Percentiles rank a stretch among this genome's conserved stretches.
Evolutionary conservation across 2,888 invertebrate species (phyloP).

Genomic region (Nudaria mundana): DNA sequence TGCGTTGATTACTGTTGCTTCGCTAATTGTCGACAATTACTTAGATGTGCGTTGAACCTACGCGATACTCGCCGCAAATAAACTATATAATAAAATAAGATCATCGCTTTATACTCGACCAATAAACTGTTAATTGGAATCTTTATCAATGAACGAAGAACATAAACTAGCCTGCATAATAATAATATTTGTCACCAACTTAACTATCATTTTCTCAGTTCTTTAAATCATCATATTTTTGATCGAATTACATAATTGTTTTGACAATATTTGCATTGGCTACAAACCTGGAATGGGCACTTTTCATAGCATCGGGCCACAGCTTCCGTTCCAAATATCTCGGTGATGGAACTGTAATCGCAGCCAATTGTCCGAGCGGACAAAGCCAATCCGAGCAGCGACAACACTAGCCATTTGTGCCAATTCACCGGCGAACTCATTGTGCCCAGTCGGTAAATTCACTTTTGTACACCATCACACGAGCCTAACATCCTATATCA

Average conservation of each 20-base stretch:
- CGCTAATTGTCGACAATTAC: slow-evolving; percentile 76
- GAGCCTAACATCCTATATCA: slow-evolving; percentile 34
- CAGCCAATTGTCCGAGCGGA: slow-evolving; percentile 78
- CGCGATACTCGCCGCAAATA: slow-evolving; percentile 51
- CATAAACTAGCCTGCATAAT: slow-evolving; percentile 11
- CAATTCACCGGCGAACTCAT: slow-evolving; percentile 76
- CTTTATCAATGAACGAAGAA: slow-evolving; percentile 41
- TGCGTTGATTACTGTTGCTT: slow-evolving; percentile 61
- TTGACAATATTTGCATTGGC: slow-evolving; percentile 2
- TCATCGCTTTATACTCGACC: slow-evolving; percentile 36
- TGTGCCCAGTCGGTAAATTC: slow-evolving; percentile 56
- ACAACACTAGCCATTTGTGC: slow-evolving; percentile 79
- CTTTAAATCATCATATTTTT: too few relatives aligned
- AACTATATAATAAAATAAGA: slow-evolving; percentile 38
- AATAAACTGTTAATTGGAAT: slow-evolving; percentile 40
- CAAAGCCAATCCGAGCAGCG: slow-evolving; percentile 79
- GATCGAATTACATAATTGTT: too few relatives aligned
- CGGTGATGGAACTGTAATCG: slow-evolving; percentile 78
- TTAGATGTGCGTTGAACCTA: slow-evolving; percentile 76
- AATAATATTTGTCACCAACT: slow-evolving; percentile 13
- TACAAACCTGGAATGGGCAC: slow-evolving; percentile 76
- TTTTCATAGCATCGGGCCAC: slow-evolving; percentile 76
- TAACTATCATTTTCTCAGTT: slow-evolving; percentile 5
- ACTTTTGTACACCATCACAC: slow-evolving; percentile 55
- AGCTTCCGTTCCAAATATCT: slow-evolving; percentile 80